Conservation (phyloP, 2,888 invertebrate species). For the Aleiodes alternator region DNA sequence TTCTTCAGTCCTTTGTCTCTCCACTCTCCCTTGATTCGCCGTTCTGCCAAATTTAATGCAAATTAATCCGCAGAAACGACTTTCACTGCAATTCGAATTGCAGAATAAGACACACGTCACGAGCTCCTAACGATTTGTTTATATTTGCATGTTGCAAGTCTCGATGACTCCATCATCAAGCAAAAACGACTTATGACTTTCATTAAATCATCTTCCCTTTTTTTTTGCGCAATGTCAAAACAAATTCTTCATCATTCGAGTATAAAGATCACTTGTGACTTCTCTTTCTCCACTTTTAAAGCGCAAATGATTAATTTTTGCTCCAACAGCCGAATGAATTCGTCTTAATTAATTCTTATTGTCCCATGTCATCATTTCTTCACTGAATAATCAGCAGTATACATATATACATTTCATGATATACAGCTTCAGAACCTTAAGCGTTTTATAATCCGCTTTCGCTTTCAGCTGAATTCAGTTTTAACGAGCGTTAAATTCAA, state of each 20-base stretch:
- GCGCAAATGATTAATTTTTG: conserved; percentile 2
- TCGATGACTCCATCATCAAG: not conserved
- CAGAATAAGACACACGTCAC: too few species aligned
- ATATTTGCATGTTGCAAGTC: too few species aligned
- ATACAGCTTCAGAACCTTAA: not conserved
- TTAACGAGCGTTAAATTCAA: conserved; percentile 31
- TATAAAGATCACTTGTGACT: conserved; percentile 7
- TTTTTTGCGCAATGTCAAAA: too few species aligned
- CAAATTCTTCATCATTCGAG: not conserved
- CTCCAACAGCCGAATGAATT: too few species aligned
- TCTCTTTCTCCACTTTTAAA: conserved; percentile 3
- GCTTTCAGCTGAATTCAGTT: conserved; percentile 28
- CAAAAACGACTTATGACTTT: too few species aligned
- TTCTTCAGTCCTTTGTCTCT: not conserved
- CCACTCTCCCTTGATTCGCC: not conserved
- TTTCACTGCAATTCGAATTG: too few species aligned
- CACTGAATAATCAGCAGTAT: conserved; percentile 17
- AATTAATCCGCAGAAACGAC: too few species aligned
- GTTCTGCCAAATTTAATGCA: too few species aligned
- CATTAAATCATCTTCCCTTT: too few species aligned
- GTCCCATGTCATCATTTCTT: conserved; percentile 23
- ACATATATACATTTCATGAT: conserved; percentile 21
- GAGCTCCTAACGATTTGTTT: too few species aligned
- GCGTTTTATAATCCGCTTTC: conserved; percentile 33
- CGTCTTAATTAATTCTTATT: conserved; percentile 23